phyloP scores from a whole-genome alignment of 2,888 invertebrate genomes.

The Operophtera brumata region DNA sequence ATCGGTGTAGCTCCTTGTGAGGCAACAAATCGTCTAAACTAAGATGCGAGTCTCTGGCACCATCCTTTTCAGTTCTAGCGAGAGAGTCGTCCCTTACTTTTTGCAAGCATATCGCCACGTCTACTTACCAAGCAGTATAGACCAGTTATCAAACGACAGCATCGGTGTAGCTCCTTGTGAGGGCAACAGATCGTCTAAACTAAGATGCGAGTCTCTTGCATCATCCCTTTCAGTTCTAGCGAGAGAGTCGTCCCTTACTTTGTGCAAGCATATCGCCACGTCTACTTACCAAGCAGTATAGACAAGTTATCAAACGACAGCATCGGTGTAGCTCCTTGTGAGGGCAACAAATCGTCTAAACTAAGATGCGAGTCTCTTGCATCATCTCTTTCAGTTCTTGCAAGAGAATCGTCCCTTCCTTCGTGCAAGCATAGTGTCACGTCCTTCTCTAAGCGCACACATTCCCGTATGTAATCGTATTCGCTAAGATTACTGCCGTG shows the following conservation, averaged over 20 bases:
- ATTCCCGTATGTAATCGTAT: slow-evolving; percentile 96
- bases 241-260: slow-evolving; percentile 84
- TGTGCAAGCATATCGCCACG: slow-evolving; percentile 84
- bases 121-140: slow-evolving; percentile 81
- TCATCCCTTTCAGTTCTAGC: slow-evolving; percentile 92
- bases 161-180: slow-evolving; percentile 85
- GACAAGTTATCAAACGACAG: slow-evolving; percentile 91
- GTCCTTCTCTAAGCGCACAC: slow-evolving; percentile 95
- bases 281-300: slow-evolving; percentile 83
- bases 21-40: slow-evolving; percentile 83
- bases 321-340: slow-evolving; percentile 84
- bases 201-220: slow-evolving; percentile 85
- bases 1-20: slow-evolving; percentile 85
- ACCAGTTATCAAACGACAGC: slow-evolving; percentile 90
- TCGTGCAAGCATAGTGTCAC: slow-evolving; percentile 85
- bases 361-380: slow-evolving; percentile 86
- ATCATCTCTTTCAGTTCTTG: slow-evolving; percentile 91
- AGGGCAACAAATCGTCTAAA: slow-evolving; percentile 89
- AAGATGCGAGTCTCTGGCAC: slow-evolving; percentile 65
- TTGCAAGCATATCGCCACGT: slow-evolving; percentile 83
- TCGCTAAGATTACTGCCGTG: slow-evolving; percentile 91
- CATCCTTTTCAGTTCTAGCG: slow-evolving; percentile 90
- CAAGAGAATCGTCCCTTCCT: slow-evolving; percentile 84
- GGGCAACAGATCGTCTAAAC: slow-evolving; percentile 89
- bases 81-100: slow-evolving; percentile 43